Conservation (phyloP, 2,797 vertebrate genomes). For the Xerus rutilus region DNA sequence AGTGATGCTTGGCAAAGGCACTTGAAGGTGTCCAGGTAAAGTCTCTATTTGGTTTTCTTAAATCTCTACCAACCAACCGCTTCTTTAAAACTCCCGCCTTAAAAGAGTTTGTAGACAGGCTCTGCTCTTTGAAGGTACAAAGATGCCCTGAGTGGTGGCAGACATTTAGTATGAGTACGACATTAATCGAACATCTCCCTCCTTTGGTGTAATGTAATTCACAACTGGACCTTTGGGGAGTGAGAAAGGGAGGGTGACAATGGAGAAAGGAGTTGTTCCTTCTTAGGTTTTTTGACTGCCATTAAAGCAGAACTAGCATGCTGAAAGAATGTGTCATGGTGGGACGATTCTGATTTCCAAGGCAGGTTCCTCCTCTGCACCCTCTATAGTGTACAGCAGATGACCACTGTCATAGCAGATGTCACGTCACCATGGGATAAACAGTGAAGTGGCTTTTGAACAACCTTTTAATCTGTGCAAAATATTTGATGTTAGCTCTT, state of each 20-base stretch:
- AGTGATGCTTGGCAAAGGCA: not conserved
- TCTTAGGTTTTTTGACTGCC: not conserved
- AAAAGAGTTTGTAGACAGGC: not conserved
- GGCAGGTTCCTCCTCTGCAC: not conserved
- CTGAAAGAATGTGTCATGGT: not conserved
- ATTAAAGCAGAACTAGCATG: not conserved
- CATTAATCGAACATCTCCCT: no score
- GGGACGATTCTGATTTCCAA: not conserved
- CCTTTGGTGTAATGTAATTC: not conserved
- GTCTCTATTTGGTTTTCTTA: not conserved
- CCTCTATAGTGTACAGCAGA: not conserved
- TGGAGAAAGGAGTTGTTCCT: not conserved
- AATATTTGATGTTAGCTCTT: not conserved
- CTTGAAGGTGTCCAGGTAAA: not conserved
- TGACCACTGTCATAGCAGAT: not conserved
- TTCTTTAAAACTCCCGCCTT: not conserved
- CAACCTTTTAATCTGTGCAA: slow-evolving; percentile 26
- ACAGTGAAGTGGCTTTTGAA: not conserved
- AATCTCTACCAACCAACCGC: not conserved
- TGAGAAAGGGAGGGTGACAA: not conserved
- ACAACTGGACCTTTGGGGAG: not conserved
- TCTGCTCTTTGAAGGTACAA: not conserved
- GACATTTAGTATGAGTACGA: not conserved
- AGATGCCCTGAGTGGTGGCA: not conserved
- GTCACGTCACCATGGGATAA: not conserved